phyloP scores from a whole-genome alignment of 2,113 vertebrate species.

The Laticauda laticaudata region DNA sequence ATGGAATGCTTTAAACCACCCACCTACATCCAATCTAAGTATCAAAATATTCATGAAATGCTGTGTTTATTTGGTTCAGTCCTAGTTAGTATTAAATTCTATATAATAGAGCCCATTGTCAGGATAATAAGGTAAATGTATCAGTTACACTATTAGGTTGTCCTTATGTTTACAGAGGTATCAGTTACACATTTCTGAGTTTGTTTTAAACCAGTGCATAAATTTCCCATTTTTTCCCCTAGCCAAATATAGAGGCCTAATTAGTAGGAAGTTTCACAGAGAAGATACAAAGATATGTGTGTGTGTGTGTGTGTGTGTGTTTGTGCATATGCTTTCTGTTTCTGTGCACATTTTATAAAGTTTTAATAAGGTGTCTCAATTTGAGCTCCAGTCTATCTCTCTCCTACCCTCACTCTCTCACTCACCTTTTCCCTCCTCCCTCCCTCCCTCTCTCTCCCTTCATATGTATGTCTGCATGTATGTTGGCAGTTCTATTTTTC shows the following conservation, averaged over 20 bases:
- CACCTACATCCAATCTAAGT: not conserved
- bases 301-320: not conserved
- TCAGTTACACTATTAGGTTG: conserved; percentile 41
- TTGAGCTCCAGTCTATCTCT: not conserved
- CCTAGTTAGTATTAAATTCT: not conserved
- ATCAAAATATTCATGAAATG: not conserved
- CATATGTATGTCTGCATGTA: not conserved
- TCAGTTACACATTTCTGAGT: conserved; percentile 41
- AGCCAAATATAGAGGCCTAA: conserved; percentile 23
- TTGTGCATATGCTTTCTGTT: not conserved
- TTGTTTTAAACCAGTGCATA: conserved; percentile 45
- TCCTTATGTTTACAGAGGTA: conserved; percentile 45
- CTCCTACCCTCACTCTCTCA: too few relatives aligned
- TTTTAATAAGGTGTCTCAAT: conserved; percentile 32
- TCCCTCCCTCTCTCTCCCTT: too few relatives aligned
- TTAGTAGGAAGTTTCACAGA: not conserved
- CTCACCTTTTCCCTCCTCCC: too few relatives aligned
- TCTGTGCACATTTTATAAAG: conserved; percentile 8
- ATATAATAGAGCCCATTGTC: not conserved
- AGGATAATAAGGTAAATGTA: conserved; percentile 47
- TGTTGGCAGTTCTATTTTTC: conserved; percentile 1
- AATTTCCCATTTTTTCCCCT: conserved; percentile 27
- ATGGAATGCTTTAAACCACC: not conserved
- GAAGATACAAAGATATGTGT: not conserved
- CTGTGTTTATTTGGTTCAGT: not conserved